A percentile compares a stretch with the other conserved stretches of the same genome.
phyloP scores from a whole-genome alignment of 2,888 invertebrate species.

The Zhengitettix transpicula region DNA sequence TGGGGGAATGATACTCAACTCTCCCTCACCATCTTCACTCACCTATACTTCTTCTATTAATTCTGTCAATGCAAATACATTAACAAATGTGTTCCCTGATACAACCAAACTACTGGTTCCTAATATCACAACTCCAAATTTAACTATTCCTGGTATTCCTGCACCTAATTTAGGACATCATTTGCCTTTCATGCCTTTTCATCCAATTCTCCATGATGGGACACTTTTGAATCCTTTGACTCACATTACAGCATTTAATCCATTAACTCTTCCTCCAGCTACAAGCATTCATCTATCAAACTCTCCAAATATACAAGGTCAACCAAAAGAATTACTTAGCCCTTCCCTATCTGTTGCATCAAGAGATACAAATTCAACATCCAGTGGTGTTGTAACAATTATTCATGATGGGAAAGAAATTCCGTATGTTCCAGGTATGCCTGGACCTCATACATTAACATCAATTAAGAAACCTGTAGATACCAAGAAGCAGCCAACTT shows the following conservation, averaged over 20 bases:
- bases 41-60: slow-evolving; percentile 10
- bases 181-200: slow-evolving; percentile 15
- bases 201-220: slow-evolving; percentile 8
- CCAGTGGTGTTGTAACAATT: slow-evolving; percentile 44
- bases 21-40: slow-evolving; percentile 2
- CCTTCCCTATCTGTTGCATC: not conserved
- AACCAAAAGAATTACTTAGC: not conserved
- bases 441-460: slow-evolving; percentile 48
- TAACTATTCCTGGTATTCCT: slow-evolving; percentile 28
- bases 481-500: too few species aligned
- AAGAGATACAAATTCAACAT: slow-evolving; percentile 3
- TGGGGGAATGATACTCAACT: not conserved
- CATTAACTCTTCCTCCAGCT: slow-evolving; percentile 36
- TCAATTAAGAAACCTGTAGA: too few species aligned
- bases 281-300: slow-evolving; percentile 1
- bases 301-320: too few species aligned
- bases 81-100: slow-evolving; percentile 22
- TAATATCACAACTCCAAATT: slow-evolving; percentile 34
- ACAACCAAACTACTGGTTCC: slow-evolving; percentile 38
- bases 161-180: slow-evolving; percentile 21
- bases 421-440: slow-evolving; percentile 75
- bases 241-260: slow-evolving; percentile 52
- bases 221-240: slow-evolving; percentile 38
- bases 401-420: slow-evolving; percentile 57
- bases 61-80: slow-evolving; percentile 17